These are phyloP conservation scores for Brachyrhaphis roseni DNA, from an alignment of 2,797 vertebrate genomes.

Conservation along the genomic window DNA sequence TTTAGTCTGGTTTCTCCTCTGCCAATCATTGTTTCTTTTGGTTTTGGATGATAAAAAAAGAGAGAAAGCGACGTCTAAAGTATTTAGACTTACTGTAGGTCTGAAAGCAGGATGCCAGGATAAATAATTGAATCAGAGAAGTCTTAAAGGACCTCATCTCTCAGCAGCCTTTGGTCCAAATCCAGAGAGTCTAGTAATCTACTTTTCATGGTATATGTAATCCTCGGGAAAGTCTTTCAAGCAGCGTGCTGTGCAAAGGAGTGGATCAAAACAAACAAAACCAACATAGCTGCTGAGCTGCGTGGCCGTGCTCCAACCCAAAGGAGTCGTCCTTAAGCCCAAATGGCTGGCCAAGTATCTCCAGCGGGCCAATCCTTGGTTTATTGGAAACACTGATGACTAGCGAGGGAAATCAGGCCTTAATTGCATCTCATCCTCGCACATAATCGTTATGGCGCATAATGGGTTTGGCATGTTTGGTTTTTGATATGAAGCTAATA, in stretches of 20 bases:
- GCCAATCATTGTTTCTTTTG: constrained; percentile 34
- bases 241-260: constrained; percentile 59
- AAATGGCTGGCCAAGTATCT: constrained; percentile 59
- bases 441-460: constrained; percentile 31
- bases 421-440: constrained; percentile 39
- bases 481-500: constrained; percentile 41
- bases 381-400: constrained; percentile 74
- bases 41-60: constrained; percentile 45
- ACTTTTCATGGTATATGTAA: constrained; percentile 73
- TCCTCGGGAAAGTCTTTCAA: constrained; percentile 67
- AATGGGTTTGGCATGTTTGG: constrained; percentile 29
- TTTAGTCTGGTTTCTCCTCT: constrained; percentile 34
- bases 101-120: constrained; percentile 53
- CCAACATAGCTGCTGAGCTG: constrained; percentile 65
- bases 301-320: constrained; percentile 61
- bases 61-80: constrained; percentile 38
- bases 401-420: constrained; percentile 69
- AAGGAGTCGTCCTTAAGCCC: constrained; percentile 68
- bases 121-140: constrained; percentile 68
- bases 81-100: constrained; percentile 44
- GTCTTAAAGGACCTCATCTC: constrained; percentile 60
- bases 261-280: constrained; percentile 74
- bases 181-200: constrained; percentile 70
- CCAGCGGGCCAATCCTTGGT: constrained; percentile 58
- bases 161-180: constrained; percentile 60